A percentile compares a stretch with the other conserved stretches of the same genome.
These are phyloP conservation scores for Stenopsyche tienmushanensis DNA, from an alignment of 1,140 invertebrate species.

Conservation along the genomic window DNA sequence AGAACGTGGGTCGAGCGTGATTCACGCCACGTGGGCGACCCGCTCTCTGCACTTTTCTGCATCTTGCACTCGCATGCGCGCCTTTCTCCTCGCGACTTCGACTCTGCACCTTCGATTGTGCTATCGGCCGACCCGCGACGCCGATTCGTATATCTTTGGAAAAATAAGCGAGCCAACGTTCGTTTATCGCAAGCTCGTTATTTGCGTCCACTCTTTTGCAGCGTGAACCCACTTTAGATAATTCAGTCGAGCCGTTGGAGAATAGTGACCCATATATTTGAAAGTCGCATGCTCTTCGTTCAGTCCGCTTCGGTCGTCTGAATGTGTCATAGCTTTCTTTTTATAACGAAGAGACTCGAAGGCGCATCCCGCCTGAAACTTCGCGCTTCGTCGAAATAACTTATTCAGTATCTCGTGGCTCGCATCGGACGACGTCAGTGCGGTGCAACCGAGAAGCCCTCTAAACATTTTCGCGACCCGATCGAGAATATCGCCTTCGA, in stretches of 20 bases:
- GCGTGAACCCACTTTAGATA: not conserved
- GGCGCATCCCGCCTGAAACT: too few species aligned
- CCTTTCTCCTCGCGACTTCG: not conserved
- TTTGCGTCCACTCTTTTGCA: too few species aligned
- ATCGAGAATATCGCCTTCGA: not conserved
- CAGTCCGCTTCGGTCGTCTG: not conserved
- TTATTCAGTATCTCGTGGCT: not conserved
- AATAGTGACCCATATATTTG: not conserved
- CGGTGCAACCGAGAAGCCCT: not conserved
- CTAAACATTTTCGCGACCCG: not conserved
- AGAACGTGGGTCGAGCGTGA: not conserved
- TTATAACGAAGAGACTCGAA: not conserved
- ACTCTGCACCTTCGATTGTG: not conserved
- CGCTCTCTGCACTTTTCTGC: not conserved
- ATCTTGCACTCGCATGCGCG: not conserved
- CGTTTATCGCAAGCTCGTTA: too few species aligned
- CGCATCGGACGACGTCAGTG: not conserved
- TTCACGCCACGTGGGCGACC: constrained; percentile 4
- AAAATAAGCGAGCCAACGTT: not conserved
- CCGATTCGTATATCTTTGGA: too few species aligned
- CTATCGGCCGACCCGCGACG: not conserved
- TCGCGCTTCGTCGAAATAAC: not conserved
- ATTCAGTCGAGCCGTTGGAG: not conserved
- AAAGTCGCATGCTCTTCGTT: not conserved
- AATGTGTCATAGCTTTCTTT: constrained; percentile 11